Evolutionary conservation across 1,140 invertebrate species (phyloP).

Genomic region (Archivesica marissinica): DNA sequence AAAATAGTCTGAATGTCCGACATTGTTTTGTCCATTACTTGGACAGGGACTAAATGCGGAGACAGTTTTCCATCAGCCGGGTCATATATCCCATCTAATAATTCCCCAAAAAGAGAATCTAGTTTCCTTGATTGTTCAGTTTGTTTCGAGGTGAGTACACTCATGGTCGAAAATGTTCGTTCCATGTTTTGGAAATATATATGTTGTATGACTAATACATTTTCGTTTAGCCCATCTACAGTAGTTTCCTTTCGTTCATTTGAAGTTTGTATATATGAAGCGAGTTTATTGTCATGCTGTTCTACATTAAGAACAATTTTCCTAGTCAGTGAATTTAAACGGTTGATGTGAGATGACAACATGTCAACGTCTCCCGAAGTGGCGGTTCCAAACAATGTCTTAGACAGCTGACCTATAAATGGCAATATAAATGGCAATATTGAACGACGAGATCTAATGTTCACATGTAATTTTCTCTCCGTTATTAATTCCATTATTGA

Average conservation of each 20-base stretch:
- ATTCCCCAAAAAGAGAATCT: conserved; percentile 1
- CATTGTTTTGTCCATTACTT: conserved; percentile 1
- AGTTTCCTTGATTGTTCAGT: conserved; percentile 38
- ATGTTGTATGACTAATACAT: conserved; percentile 3
- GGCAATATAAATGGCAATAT: background rate
- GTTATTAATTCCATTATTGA: background rate
- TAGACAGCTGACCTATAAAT: background rate
- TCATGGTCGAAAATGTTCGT: conserved; percentile 19
- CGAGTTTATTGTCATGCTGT: conserved; percentile 33
- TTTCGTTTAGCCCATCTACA: background rate
- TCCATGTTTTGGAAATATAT: conserved; percentile 21
- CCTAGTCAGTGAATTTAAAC: conserved; percentile 12
- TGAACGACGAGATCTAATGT: background rate
- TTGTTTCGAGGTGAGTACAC: conserved; percentile 2
- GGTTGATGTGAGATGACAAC: conserved; percentile 25
- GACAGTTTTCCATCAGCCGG: conserved; percentile 25
- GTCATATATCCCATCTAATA: conserved; percentile 25
- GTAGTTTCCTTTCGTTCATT: background rate
- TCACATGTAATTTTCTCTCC: background rate
- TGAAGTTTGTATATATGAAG: conserved; percentile 13
- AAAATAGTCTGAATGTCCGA: background rate
- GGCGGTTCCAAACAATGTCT: conserved; percentile 54
- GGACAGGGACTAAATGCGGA: background rate
- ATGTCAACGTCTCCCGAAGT: conserved; percentile 44
- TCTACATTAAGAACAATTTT: conserved; percentile 24